Conservation (phyloP, 2,888 invertebrate species). For the Polymixis lichenea region DNA sequence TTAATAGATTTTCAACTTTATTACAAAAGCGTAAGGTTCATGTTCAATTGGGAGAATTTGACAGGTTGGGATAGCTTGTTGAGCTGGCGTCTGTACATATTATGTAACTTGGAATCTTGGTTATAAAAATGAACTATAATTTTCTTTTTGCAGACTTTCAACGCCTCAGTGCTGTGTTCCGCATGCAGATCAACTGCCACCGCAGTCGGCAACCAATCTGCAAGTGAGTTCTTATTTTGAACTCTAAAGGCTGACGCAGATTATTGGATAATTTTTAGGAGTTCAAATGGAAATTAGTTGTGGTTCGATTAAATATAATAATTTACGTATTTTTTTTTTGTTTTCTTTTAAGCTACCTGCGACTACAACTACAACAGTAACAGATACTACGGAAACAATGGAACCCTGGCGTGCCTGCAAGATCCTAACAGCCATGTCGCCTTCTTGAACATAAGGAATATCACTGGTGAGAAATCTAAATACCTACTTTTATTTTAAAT, state of each 20-base stretch:
- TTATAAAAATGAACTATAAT: neutral
- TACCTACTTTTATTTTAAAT: neutral
- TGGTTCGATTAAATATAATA: neutral
- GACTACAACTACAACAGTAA: slow-evolving; percentile 87
- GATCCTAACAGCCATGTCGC: slow-evolving; percentile 90
- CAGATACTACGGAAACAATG: slow-evolving; percentile 90
- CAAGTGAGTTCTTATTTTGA: slow-evolving; percentile 54
- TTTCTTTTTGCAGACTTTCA: slow-evolving; percentile 74
- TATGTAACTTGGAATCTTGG: neutral
- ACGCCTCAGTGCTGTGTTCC: slow-evolving; percentile 76
- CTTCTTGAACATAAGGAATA: slow-evolving; percentile 89
- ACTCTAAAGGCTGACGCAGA: neutral
- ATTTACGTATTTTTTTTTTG: neutral
- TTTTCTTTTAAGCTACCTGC: slow-evolving; percentile 81
- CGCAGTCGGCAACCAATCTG: slow-evolving; percentile 52
- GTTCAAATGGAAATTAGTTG: neutral
- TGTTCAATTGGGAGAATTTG: too few relatives aligned
- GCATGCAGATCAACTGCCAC: slow-evolving; percentile 71
- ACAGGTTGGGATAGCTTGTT: neutral
- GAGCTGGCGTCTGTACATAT: too few relatives aligned
- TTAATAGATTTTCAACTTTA: too few relatives aligned
- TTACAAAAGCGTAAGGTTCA: too few relatives aligned
- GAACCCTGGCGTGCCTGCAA: slow-evolving; percentile 90
- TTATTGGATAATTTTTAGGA: too few relatives aligned
- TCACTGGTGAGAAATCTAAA: slow-evolving; percentile 78